Evolutionary conservation across 2,113 vertebrate genomes (phyloP), one percentile per base, ranked within the genome.

Genomic region (Hiodon alosoides): DNA sequence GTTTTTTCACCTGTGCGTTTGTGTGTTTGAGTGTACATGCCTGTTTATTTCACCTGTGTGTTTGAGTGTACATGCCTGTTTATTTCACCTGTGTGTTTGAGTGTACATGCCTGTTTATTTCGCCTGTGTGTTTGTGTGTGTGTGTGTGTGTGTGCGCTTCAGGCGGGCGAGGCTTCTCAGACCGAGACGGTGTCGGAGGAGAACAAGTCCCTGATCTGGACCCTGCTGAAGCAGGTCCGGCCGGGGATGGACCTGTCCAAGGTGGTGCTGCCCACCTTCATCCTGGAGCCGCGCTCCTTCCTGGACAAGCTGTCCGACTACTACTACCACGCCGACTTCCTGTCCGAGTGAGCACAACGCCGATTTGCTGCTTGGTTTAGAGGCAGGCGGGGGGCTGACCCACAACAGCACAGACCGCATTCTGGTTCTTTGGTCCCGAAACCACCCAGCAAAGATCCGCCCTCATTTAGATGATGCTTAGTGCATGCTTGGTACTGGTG

Each of bases 161-260:
- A 98, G 96, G 96, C 95, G 5, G 97, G 97, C 0, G 97, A 98
- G 74, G 97, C 94, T 64, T 92, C 94, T 70, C 97, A 99, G 90
- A 98, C 96, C 8, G 97, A 99, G 86, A 96, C 94, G 0, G 97
- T 99, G 7, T 99, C 97, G 31, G 97, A 99, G 86, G 97, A 99
- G 88, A 98, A 98, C 78, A 98, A 98, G 82, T 97, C 96, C 82
- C 90, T 99, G 66, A 99, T 99, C 77, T 99, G 97, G 97, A 99
- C 96, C 0, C 78, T 99, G 16, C 79, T 99, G 84, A 99, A 99
- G 83, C 97, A 99, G 87, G 95, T 99, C 3, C 93, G 97, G 0
- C 97, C 97, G 0, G 97, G 97, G 73, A 98, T 98, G 97, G 96
- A 98, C 76, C 91, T 99, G 61, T 99, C 97, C 81, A 98, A 98